A percentile compares a stretch with the other conserved stretches of the same genome.
phyloP scores from a whole-genome alignment of 2,888 invertebrate genomes.

The Drosophila cognata region DNA sequence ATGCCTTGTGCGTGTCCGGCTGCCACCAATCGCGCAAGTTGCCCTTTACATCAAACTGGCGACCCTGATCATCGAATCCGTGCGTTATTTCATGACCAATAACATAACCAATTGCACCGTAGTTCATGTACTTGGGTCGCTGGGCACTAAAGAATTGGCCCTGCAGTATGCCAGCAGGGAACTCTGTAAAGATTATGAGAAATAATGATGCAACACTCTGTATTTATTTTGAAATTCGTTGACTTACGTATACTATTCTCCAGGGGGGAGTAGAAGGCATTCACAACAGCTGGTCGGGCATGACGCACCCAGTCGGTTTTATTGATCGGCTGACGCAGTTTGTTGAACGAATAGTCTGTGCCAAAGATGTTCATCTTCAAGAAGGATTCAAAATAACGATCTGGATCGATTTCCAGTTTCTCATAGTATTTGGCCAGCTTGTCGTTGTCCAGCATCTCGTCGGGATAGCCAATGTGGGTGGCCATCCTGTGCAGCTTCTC shows the following conservation, averaged over 20 bases:
- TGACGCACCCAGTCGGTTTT: constrained; percentile 95
- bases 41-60: constrained; percentile 96
- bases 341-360: constrained; percentile 91
- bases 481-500: constrained; percentile 93
- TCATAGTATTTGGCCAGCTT: constrained; percentile 93
- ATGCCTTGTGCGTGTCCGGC: constrained; percentile 91
- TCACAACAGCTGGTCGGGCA: constrained; percentile 93
- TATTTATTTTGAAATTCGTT: background rate
- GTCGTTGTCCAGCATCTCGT: constrained; percentile 92
- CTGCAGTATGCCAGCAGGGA: constrained; percentile 97
- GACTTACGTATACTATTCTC: constrained; percentile 95
- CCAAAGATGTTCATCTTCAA: constrained; percentile 92
- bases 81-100: constrained; percentile 97
- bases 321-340: constrained; percentile 91
- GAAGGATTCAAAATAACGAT: constrained; percentile 91
- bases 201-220: background rate
- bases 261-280: constrained; percentile 93
- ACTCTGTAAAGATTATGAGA: constrained; percentile 87
- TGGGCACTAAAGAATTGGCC: constrained; percentile 95
- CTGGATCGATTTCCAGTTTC: constrained; percentile 90
- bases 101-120: constrained; percentile 95
- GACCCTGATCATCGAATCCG: constrained; percentile 94
- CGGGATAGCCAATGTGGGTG: constrained; percentile 96
- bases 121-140: constrained; percentile 96
- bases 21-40: constrained; percentile 98